Conservation (phyloP, 2,113 vertebrate species). For the Saguinus midas region DNA sequence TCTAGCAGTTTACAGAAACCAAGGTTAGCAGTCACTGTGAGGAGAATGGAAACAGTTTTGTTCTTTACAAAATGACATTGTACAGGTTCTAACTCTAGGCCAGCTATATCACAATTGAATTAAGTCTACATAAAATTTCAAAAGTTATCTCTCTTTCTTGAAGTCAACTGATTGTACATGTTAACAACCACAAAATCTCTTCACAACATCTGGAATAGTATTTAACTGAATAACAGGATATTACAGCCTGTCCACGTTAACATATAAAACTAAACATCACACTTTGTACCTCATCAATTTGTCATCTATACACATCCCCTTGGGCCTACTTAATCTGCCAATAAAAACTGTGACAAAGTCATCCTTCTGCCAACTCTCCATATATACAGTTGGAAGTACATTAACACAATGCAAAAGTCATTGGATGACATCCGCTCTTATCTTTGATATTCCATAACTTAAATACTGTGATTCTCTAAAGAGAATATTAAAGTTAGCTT, state of each 20-base stretch:
- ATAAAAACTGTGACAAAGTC: background rate
- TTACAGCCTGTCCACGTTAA: background rate
- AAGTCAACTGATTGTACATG: background rate
- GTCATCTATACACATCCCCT: background rate
- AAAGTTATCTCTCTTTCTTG: background rate
- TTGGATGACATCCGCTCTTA: background rate
- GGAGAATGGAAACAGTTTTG: too few relatives aligned
- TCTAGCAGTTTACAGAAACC: too few relatives aligned
- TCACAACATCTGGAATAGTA: background rate
- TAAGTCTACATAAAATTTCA: background rate
- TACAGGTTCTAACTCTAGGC: too few relatives aligned
- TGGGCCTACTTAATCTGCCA: background rate
- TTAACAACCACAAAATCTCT: background rate
- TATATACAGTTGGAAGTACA: background rate
- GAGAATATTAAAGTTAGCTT: background rate
- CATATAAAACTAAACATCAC: background rate
- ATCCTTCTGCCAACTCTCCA: background rate
- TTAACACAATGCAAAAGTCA: background rate
- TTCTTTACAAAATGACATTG: too few relatives aligned
- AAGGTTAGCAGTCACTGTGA: too few relatives aligned
- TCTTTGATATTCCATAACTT: background rate
- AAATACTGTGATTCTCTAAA: background rate
- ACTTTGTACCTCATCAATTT: background rate
- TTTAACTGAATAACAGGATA: background rate
- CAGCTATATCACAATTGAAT: too few relatives aligned